These are phyloP conservation scores for Sardinella longiceps DNA, from an alignment of 2,797 vertebrate species.

Conservation along the genomic window DNA sequence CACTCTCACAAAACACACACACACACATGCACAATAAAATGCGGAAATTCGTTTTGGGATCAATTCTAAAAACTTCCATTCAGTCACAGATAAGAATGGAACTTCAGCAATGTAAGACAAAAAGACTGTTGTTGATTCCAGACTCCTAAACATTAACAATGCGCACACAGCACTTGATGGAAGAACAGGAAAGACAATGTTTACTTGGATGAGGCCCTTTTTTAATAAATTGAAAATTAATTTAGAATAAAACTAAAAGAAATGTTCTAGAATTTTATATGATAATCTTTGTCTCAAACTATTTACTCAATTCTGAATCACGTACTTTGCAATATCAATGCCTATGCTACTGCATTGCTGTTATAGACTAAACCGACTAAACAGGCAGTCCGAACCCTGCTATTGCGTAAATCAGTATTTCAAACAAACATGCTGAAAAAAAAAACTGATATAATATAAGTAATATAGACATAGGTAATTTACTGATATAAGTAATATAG, in stretches of 20 bases:
- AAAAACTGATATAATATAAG: no score
- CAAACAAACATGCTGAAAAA: no score
- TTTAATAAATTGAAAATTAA: neutral
- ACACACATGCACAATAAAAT: neutral
- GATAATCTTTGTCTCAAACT: neutral
- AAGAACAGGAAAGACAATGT: neutral
- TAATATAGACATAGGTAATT: no score
- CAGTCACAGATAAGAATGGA: neutral
- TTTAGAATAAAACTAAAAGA: no score
- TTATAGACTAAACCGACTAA: neutral
- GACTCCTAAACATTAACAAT: neutral
- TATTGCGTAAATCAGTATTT: neutral
- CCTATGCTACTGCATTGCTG: neutral
- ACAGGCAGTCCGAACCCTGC: neutral
- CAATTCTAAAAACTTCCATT: neutral
- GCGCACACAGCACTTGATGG: neutral
- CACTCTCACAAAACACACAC: neutral
- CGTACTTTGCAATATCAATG: neutral
- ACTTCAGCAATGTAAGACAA: neutral
- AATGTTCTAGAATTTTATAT: no score
- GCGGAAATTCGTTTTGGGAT: neutral
- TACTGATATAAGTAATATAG: neutral
- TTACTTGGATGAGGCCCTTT: neutral
- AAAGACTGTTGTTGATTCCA: neutral
- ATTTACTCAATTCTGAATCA: neutral